Evolutionary conservation across 2,113 vertebrate species (phyloP).

Genomic region (Aegotheles bennettii): DNA sequence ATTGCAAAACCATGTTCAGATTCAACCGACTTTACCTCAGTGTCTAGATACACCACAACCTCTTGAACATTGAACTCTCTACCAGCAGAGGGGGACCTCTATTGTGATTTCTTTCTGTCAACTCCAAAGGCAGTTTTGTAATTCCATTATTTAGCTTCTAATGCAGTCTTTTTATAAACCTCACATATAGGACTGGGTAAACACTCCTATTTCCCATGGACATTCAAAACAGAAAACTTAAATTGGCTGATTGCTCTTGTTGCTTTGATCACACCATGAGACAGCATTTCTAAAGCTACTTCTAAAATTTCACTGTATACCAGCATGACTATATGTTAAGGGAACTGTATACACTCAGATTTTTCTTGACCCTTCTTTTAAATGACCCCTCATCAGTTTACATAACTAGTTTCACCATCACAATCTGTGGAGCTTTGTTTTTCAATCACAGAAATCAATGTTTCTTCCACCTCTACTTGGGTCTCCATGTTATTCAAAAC

Average conservation of each 20-base stretch:
- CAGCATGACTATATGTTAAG: not conserved
- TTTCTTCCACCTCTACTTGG: not conserved
- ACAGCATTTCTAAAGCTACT: not conserved
- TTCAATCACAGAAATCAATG: not conserved
- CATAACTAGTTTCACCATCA: not conserved
- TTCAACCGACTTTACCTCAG: not conserved
- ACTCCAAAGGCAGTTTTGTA: conserved; percentile 6
- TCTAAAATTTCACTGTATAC: not conserved
- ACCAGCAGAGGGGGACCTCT: conserved; percentile 7
- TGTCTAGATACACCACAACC: not conserved
- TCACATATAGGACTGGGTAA: not conserved
- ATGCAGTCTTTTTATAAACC: not conserved
- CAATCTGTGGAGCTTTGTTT: not conserved
- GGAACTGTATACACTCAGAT: not conserved
- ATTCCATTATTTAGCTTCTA: conserved; percentile 1
- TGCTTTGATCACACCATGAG: not conserved
- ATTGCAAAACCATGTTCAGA: not conserved
- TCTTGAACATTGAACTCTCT: not conserved
- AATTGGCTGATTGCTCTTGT: not conserved
- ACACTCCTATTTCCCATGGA: not conserved
- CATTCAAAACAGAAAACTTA: not conserved
- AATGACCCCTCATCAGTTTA: not conserved
- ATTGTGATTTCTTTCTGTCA: conserved; percentile 19
- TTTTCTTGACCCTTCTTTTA: not conserved
- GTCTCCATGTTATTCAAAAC: not conserved